Evolutionary conservation across 2,888 invertebrate species (phyloP), one percentile per base, ranked within the genome.

Genomic region (Matsumyia berberina): DNA sequence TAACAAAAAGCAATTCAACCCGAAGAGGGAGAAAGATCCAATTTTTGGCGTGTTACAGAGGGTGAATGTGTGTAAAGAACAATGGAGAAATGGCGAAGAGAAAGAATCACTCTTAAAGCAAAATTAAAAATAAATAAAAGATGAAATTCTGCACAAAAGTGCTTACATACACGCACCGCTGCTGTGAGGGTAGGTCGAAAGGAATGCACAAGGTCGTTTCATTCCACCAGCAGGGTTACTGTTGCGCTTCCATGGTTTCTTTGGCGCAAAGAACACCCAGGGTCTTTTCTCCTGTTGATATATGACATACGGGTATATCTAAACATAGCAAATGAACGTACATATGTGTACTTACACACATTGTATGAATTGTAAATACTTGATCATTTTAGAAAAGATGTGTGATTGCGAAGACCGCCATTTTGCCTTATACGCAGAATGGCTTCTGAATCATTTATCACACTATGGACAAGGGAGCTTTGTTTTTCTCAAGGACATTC

Each of bases 71-170:
- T 42, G 24, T n/a, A n/a, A 4, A 44, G 24, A 39, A 58, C 39
- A 39, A 39, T 7, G 12, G 39, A 60, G 12, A 51, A 51, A 12
- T 51, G 31, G 11, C 24, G 58, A 19, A 42, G 29, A 53, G 17
- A 17, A 55, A n/a, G 24, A 17, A 24, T 12, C 55, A 12, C 51
- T 19, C 57, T 44, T 44, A 69, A 39, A 33, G 57, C 44, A 39
- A 69, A 55, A 57, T 69, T 57, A 57, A 69, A 69, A 57, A 69
- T 69, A 69, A 57, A 69, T 69, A 69, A 69, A 69, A 69, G 19
- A 69, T 69, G 55, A 44, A 57, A 57, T 69, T 69, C 19, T 33
- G 19, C 69, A 19, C 66, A 53, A 12, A 37, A 49, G 24, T 35
- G 17, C 17, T 6, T 2, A 44, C 29, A 44, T 17, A 35, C n/a